These are phyloP conservation scores for Theodoxus fluviatilis DNA, from an alignment of 2,888 invertebrate genomes.

Conservation along the genomic window DNA sequence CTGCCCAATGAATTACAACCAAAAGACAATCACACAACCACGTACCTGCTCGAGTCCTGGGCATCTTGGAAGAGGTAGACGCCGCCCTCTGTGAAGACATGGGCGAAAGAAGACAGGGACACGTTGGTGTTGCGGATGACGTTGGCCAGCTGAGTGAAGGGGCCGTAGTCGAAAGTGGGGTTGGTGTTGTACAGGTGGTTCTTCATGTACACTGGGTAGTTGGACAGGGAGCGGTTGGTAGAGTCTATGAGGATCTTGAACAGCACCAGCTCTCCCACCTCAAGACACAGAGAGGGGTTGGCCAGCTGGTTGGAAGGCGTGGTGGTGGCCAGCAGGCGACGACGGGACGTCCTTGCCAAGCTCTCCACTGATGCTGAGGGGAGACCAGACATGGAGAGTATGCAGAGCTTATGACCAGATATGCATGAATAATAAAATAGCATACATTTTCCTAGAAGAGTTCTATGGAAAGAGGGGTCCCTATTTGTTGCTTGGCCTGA, in stretches of 20 bases:
- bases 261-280: constrained; percentile 55
- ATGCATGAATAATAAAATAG: too few species aligned
- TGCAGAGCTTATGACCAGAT: too few species aligned
- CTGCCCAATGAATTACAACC: background rate
- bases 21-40: background rate
- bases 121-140: constrained; percentile 58
- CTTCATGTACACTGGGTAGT: constrained; percentile 60
- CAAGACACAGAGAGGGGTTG: constrained; percentile 59
- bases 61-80: constrained; percentile 60
- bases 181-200: constrained; percentile 61
- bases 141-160: constrained; percentile 55
- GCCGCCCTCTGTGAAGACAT: constrained; percentile 59
- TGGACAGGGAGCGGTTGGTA: constrained; percentile 48
- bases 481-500: too few species aligned
- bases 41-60: constrained; percentile 48
- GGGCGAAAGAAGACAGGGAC: constrained; percentile 56
- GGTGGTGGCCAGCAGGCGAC: constrained; percentile 47
- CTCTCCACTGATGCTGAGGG: constrained; percentile 12
- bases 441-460: too few species aligned
- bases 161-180: constrained; percentile 59
- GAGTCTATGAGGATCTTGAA: constrained; percentile 57
- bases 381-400: too few species aligned
- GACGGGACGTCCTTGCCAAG: constrained; percentile 32
- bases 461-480: too few species aligned
- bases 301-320: constrained; percentile 49